Evolutionary conservation across 2,797 vertebrate species (phyloP), one percentile per base, ranked within the genome.

Genomic region (Sternarchorhynchus goeldii): DNA sequence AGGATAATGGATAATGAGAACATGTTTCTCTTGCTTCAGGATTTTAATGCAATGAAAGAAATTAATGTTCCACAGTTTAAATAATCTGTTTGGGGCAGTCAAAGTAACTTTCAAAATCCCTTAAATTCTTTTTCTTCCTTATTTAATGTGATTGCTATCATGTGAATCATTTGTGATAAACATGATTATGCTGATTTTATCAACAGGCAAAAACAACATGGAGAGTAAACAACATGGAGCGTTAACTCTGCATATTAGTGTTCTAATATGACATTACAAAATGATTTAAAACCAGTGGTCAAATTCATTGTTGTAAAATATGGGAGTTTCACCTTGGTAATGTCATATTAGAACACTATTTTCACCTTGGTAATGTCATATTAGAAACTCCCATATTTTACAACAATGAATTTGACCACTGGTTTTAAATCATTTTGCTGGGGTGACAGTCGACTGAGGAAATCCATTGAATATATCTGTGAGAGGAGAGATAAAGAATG

Each of bases 91-190:
- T 81, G 63, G 66, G 41, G 67, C 78, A 66, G 76, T 78, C 80
- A 81, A 80, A 77, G 80, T 76, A 83, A 79, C 62, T 34, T 25
- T 25, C 25, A 25, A 25, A 25, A 25, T 25, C 25, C 25, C 25
- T 25, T 25, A 25, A 25, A 1, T 76, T 62, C 64, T 65, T 81
- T 80, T 77, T 78, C 68, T 79, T 84, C 70, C 79, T 84, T 76
- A 82, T 75, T 86, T 84, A 78, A 32, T 75, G 76, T 75, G 85
- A 81, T 82, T 83, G 76, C 14, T 65, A 83, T 83, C 77, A 80
- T 77, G 67, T 75, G 73, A 87, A 81, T 63, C 73, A 76, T 83
- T 72, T 76, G 75, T 85, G 73, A 83, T 84, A 86, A 81, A 84
- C 81, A 79, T 70, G 80, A 83, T 83, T 82, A 81, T 84, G 66